Conservation (phyloP, 1,140 invertebrate genomes). For the Papilio dardanus region DNA sequence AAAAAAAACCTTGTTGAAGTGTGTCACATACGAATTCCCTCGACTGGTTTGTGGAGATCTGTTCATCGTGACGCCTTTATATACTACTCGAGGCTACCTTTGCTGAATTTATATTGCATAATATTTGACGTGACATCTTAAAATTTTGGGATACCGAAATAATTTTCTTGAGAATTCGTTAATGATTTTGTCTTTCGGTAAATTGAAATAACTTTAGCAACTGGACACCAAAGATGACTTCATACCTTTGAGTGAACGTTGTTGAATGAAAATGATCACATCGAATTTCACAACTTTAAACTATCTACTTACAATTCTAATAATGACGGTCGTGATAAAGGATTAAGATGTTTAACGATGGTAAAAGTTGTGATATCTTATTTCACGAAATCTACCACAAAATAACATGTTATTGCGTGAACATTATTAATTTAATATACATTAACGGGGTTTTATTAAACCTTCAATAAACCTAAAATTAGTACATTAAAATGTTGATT, state of each 20-base stretch:
- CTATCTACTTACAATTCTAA: neutral
- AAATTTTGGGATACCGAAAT: slow-evolving; percentile 37
- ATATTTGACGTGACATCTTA: slow-evolving; percentile 41
- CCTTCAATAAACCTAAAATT: neutral
- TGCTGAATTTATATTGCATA: slow-evolving; percentile 41
- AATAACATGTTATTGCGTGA: too few relatives aligned
- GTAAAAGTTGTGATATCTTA: neutral
- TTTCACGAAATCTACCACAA: neutral
- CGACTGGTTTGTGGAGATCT: slow-evolving; percentile 62
- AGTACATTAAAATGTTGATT: neutral
- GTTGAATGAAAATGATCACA: neutral
- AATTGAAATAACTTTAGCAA: neutral
- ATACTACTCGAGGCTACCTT: slow-evolving; percentile 47
- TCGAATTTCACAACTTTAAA: neutral
- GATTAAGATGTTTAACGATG: neutral
- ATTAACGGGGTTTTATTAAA: neutral
- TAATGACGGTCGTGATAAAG: neutral
- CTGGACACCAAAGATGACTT: neutral
- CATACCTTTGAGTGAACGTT: neutral
- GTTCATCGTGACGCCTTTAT: slow-evolving; percentile 48
- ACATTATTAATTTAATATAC: neutral
- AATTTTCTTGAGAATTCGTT: neutral
- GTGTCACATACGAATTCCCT: slow-evolving; percentile 61
- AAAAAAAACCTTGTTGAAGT: slow-evolving; percentile 67
- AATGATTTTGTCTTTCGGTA: neutral